Evolutionary conservation across 2,888 invertebrate genomes (phyloP), one percentile per base, ranked within the genome.

Genomic region (Dasypolia templi): DNA sequence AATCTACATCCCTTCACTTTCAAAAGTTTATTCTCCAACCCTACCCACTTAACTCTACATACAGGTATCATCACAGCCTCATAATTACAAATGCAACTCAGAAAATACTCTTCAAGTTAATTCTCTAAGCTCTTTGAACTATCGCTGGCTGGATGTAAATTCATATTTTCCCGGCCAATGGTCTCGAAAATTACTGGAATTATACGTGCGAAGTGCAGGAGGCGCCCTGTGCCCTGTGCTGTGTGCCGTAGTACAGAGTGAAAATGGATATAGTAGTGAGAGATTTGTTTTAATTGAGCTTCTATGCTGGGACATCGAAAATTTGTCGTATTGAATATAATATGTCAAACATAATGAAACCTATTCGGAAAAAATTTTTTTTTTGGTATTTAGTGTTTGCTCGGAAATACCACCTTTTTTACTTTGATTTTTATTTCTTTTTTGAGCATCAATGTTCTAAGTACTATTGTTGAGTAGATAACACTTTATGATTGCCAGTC

Each of bases 141-240:
- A 91, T 91, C 87, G 88, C 84, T 88, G 84, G 86, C 89, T 51
- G 64, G 35, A 35, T 53, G 53, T 64, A 89, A 89, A 91, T 91
- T 92, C 92, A 92, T 91, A 93, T 93, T 93, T 94, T 93, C 91
- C 90, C 91, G 89, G 90, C 83, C 94, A 92, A 89, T 93, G 94
- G 88, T 83, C 91, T 86, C 72, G 94, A 94, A 94, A 94, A 94
- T 93, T 92, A 92, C 91, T 83, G 84, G 88, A 91, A 90, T 92
- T 92, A 91, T 89, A 91, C 91, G 91, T 91, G 91, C 88, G 89
- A 89, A 88, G 77, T 88, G 91, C 87, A 86, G 35, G 75, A 63
- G 67, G 62, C 35, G 26, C 26, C 51, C 42, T 53, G 19, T 26
- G 3, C 3, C 14, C 29, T 26, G 22, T 63, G 61, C 53, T 26